Evolutionary conservation across 2,888 invertebrate genomes (phyloP).

Genomic region (Eupithecia tripunctaria): DNA sequence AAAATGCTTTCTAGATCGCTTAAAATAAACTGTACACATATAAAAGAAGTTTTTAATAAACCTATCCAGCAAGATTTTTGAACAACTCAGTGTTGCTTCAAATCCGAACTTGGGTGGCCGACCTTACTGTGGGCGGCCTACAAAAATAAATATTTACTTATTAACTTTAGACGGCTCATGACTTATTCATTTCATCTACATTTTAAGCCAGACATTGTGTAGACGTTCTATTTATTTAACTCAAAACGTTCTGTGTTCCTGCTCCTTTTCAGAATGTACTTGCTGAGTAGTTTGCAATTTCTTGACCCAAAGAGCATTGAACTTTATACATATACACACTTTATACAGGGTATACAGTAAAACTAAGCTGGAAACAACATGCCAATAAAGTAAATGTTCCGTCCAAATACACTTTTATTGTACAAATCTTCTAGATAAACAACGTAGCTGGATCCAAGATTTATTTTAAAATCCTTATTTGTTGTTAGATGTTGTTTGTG

Average conservation of each 20-base stretch:
- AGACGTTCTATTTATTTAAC: conserved; percentile 7
- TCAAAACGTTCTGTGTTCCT: not conserved
- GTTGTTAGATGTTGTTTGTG: not conserved
- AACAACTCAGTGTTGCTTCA: conserved; percentile 1
- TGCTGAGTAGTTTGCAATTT: not conserved
- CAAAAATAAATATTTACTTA: conserved; percentile 26
- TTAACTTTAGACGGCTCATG: conserved; percentile 16
- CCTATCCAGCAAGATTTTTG: not conserved
- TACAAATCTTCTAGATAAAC: not conserved
- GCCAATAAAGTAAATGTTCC: not conserved
- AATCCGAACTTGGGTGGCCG: conserved; percentile 14
- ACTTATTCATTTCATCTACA: conserved; percentile 24
- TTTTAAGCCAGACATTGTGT: conserved; percentile 10
- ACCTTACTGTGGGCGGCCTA: not conserved
- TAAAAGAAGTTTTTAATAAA: not conserved
- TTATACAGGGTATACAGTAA: not conserved
- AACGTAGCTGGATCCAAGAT: not conserved
- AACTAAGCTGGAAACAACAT: not conserved
- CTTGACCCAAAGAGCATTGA: not conserved
- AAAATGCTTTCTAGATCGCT: not conserved
- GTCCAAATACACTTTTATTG: not conserved
- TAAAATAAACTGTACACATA: not conserved
- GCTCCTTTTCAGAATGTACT: not conserved
- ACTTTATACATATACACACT: too few relatives aligned
- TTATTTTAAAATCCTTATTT: not conserved